Evolutionary conservation across 2,113 vertebrate genomes (phyloP), one percentile per base, ranked within the genome.

Genomic region (Sphyrna mokarran): DNA sequence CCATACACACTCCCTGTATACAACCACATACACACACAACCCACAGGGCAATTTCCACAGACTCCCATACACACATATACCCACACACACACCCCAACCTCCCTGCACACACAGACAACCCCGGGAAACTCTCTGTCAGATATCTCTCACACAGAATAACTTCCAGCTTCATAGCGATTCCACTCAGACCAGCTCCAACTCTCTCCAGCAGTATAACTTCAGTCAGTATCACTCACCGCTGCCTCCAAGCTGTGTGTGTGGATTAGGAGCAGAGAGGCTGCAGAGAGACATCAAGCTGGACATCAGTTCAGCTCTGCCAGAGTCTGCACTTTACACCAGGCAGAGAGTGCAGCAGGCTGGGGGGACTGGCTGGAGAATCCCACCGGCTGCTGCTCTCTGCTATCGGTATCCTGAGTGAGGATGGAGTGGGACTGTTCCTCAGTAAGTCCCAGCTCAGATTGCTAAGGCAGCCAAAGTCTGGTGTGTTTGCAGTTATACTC

Each of bases 201-300:
- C 13, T 63, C 29, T 7, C 89, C 6, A 66, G 0, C 37, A 43
- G 43, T 70, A 43, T 48, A 72, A 48, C 68, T 72, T 54, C 94
- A 76, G 22, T 48, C 22, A 69, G 93, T 43, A 68, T 48, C 69
- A 95, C 93, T 95, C 94, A 95, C 94, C 94, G 94, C 94, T 95
- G 94, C 94, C 69, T 95, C 94, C 69, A 8, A 54, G 68, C 68
- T 54, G 68, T 26, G 69, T 54, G 94, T 72, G 22, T 48, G 69
- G 69, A 26, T 40, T 26, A 95, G 40, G 40, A 95, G 43, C 40
- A 95, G 94, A 2, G 48, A 29, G 11, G 94, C 69, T 26, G 43
- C 23, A 72, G 40, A 2, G 16, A 54, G 68, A 18, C 68, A 48
- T 54, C 26, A 26, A 26, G 20, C 0, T 23, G 8, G 7, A 7